Evolutionary conservation across 2,888 invertebrate genomes (phyloP).

Genomic region (Andrena bicolor): DNA sequence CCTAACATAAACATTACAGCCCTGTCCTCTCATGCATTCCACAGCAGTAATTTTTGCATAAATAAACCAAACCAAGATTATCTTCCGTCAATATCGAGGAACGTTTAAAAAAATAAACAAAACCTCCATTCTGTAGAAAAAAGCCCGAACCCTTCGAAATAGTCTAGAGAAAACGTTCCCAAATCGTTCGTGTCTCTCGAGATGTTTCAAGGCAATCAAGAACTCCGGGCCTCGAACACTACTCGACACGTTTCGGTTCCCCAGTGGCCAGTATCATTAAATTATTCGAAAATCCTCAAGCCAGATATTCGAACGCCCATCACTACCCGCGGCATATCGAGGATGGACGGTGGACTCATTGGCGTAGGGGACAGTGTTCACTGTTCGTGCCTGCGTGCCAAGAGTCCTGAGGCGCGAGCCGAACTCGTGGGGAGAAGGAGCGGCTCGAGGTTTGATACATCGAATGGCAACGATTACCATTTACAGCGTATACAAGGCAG

Average conservation of each 20-base stretch:
- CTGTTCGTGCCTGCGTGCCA: neutral
- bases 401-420: neutral
- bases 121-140: too few relatives aligned
- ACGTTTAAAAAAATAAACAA: too few relatives aligned
- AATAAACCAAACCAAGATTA: too few relatives aligned
- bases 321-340: slow-evolving; percentile 9
- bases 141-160: too few relatives aligned
- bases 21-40: too few relatives aligned
- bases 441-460: slow-evolving; percentile 32
- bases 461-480: slow-evolving; percentile 47
- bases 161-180: too few relatives aligned
- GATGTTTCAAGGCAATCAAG: neutral
- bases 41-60: too few relatives aligned
- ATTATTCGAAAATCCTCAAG: slow-evolving; percentile 1
- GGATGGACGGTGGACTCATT: slow-evolving; percentile 35
- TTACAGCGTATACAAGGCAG: slow-evolving; percentile 54
- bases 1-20: too few relatives aligned
- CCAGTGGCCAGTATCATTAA: neutral
- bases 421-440: slow-evolving; percentile 3
- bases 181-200: too few relatives aligned
- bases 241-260: neutral
- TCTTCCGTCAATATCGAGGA: too few relatives aligned
- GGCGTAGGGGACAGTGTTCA: slow-evolving; percentile 32
- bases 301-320: neutral
- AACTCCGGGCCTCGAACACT: neutral